Evolutionary conservation across 2,113 vertebrate genomes (phyloP).

Genomic region (Lepus timidus): DNA sequence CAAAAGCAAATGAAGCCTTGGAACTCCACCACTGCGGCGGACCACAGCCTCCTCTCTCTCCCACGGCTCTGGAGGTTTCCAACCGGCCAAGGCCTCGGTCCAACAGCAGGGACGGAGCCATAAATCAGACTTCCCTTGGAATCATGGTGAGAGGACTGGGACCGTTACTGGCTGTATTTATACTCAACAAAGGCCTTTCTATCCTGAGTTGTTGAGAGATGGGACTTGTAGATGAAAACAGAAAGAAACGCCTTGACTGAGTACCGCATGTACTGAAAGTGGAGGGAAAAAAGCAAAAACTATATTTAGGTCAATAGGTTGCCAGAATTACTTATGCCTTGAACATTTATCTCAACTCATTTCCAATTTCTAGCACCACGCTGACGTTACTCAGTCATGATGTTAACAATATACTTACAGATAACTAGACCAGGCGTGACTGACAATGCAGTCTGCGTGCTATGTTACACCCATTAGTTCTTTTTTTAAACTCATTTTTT

Average conservation of each 20-base stretch:
- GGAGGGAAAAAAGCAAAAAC: slow-evolving; percentile 26
- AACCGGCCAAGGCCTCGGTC: slow-evolving; percentile 33
- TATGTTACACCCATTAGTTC: not conserved
- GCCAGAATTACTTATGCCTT: not conserved
- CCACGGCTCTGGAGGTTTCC: slow-evolving; percentile 39
- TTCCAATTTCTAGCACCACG: not conserved
- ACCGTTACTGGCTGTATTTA: slow-evolving; percentile 9
- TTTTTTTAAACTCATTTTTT: not conserved
- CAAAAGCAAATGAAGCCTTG: slow-evolving; percentile 58
- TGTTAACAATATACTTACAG: not conserved
- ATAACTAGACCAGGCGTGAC: not conserved
- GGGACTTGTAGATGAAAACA: slow-evolving; percentile 49
- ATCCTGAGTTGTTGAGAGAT: slow-evolving; percentile 1
- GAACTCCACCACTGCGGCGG: slow-evolving; percentile 1
- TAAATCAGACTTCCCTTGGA: slow-evolving; percentile 66
- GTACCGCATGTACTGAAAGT: not conserved
- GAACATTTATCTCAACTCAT: not conserved
- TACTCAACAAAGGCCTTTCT: slow-evolving; percentile 32
- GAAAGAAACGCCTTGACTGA: not conserved
- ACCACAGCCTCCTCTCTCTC: slow-evolving; percentile 34
- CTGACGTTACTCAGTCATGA: not conserved
- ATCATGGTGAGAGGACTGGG: not conserved
- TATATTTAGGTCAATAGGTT: not conserved
- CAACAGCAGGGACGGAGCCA: slow-evolving; percentile 45
- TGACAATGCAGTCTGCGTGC: not conserved